Base-by-base conservation (phyloP, 2,797 vertebrate species). In the Acanthiza pusilla region DNA sequence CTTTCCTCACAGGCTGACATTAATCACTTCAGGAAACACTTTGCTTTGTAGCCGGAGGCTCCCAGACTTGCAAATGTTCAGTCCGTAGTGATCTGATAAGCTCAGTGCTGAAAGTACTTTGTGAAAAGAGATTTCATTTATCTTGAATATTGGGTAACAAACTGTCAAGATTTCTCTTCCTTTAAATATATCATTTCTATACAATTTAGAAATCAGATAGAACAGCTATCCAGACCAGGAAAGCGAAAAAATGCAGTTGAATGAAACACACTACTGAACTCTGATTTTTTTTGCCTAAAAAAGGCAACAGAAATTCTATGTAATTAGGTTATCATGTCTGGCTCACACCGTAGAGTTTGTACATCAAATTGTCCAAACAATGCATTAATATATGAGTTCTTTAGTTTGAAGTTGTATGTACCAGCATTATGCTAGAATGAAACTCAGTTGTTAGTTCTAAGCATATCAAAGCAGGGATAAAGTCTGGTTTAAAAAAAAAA, bases 21-120 rank as follows among this genome's bases (percentile, higher is more conserved):
- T 96, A 96, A 96, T 96, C 82, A 89, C 89, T 89, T 87, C 55
- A 90, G 94, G 89, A 97, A 97, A 94, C 65, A 83, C 62, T 93
- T 84, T 76, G 51, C 58, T 72, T 88, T 74, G 50, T 89, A 95
- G 80, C 93, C 2, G 0, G 67, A 81, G 88, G 91, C 81, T 75
- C 15, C 89, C 47, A 71, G 76, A 65, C 90, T 96, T 93, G 78
- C 48, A 94, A 94, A 73, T 30, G 29, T 80, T 96, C 91, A 91
- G 67, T 38, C 73, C 77, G 71, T 54, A 82, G 73, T 76, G 86
- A 95, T 96, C 94, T 94, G 94, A 96, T 92, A 96, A 95, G 61
- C 47, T 91, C 55, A 74, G 60, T 30, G 75, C 63, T 74, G 84
- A 88, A 96, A 94, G 67, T 92, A 77, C 61, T 84, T 92, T 53